These are phyloP conservation scores for Orestias chungarensis DNA, from an alignment of 2,797 vertebrate genomes.

Conservation along the genomic window DNA sequence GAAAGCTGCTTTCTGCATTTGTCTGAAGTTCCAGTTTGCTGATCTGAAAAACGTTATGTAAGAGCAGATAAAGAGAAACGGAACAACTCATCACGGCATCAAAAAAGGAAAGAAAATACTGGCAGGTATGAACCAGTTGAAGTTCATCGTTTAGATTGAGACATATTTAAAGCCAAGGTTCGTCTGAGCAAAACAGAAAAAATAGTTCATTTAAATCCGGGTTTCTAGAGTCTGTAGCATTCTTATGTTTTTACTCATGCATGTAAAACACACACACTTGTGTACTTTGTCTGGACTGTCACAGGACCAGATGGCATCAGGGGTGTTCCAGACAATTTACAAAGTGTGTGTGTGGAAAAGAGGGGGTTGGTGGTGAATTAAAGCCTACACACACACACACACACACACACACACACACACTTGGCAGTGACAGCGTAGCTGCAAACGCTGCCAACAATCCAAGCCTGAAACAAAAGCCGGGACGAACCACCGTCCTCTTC, in stretches of 20 bases:
- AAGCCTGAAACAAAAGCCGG: slow-evolving; percentile 73
- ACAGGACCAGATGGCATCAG: slow-evolving; percentile 77
- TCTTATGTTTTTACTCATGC: background rate
- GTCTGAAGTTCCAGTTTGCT: background rate
- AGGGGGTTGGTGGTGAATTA: slow-evolving; percentile 49
- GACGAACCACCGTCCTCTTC: slow-evolving; percentile 58
- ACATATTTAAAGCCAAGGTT: slow-evolving; percentile 10
- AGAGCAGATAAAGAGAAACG: background rate
- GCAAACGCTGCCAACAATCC: slow-evolving; percentile 65
- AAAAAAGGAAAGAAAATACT: background rate
- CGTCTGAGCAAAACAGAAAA: background rate
- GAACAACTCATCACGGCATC: background rate
- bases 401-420: slow-evolving; percentile 38
- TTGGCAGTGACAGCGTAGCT: slow-evolving; percentile 68
- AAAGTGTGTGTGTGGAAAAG: slow-evolving; percentile 38
- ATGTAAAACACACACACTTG: slow-evolving; percentile 32
- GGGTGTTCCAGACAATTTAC: slow-evolving; percentile 80
- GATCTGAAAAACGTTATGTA: background rate
- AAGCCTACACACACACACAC: slow-evolving; percentile 32
- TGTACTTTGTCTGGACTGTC: slow-evolving; percentile 66
- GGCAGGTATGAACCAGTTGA: background rate
- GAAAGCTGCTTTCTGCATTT: background rate
- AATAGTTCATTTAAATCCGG: slow-evolving; percentile 25
- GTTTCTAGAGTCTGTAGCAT: slow-evolving; percentile 7
- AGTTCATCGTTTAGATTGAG: slow-evolving; percentile 1